Evolutionary conservation across 2,797 vertebrate species (phyloP), one percentile per base, ranked within the genome.

Genomic region (Hydrolagus colliei): DNA sequence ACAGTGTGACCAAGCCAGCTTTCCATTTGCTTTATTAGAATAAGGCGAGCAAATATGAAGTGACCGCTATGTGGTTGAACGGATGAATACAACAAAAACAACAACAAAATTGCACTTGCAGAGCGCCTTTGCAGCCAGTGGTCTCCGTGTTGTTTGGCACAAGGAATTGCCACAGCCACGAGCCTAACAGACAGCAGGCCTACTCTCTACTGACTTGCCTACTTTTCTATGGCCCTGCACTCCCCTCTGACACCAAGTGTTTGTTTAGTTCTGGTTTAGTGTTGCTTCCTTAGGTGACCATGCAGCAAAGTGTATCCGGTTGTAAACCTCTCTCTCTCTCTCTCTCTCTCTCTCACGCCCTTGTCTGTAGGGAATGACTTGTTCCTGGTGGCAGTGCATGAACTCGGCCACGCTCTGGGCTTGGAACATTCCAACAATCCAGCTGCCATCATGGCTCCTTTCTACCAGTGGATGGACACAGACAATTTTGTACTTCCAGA

Each of bases 401-500:
- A 99, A 89, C 90, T 99, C 88, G 98, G 98, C 86, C 98, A 99
- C 1, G 97, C 97, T 0, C 91, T 99, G 73, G 98, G 98, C 68
- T 90, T 99, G 87, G 98, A 99, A 88, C 98, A 99, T 89, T 99
- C 98, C 59, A 98, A 95, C 91, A 97, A 99, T 90, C 97, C 98
- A 1, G 91, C 93, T 0, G 98, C 98, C 87, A 99, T 99, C 91
- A 99, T 99, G 98, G 98, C 98, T 0, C 98, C 98, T 0, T 99
- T 99, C 91, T 99, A 99, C 92, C 98, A 99, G 87, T 99, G 97
- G 97, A 99, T 99, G 98, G 98, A 99, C 90, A 97, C 95, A 0
- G 97, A 98, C 6, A 93, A 96, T 90, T 99, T 99, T 92, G 93
- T 96, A 90, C 91, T 99, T 86, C 98, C 98, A 0, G 97, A 98